These are phyloP conservation scores for Silurus glanis DNA, from an alignment of 2,113 vertebrate species.

Conservation along the genomic window DNA sequence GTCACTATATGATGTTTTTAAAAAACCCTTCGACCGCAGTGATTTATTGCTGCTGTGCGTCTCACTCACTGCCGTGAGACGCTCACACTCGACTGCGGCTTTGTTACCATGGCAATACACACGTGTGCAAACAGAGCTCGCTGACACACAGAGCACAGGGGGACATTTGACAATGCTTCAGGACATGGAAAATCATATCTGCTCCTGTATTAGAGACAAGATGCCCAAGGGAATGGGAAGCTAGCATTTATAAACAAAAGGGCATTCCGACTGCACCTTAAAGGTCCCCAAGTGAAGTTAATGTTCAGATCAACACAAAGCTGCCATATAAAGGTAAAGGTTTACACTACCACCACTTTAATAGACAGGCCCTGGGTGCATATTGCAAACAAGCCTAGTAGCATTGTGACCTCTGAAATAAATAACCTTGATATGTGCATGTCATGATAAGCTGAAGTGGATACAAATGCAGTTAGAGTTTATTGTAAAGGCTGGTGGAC, in stretches of 20 bases:
- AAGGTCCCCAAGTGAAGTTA: constrained; percentile 1
- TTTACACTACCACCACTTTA: constrained; percentile 12
- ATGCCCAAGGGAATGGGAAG: constrained; percentile 3
- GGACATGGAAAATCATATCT: constrained; percentile 40
- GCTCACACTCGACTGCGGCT: constrained; percentile 27
- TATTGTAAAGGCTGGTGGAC: too few relatives aligned
- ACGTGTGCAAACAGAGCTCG: constrained; percentile 42
- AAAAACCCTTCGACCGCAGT: constrained; percentile 41
- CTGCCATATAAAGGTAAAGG: constrained; percentile 4
- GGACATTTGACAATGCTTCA: constrained; percentile 20
- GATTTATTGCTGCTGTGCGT: constrained; percentile 2
- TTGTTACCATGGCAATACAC: constrained; percentile 57
- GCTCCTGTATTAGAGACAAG: constrained; percentile 38
- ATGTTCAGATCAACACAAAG: neutral
- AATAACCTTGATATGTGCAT: neutral
- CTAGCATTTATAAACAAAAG: constrained; percentile 33
- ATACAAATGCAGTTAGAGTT: too few relatives aligned
- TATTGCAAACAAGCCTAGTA: neutral
- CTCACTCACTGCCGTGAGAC: constrained; percentile 21
- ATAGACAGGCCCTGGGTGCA: neutral
- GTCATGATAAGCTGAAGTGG: too few relatives aligned
- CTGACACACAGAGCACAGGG: constrained; percentile 8
- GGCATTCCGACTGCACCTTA: neutral
- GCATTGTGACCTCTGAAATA: neutral
- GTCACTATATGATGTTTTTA: constrained; percentile 34